phyloP scores from a whole-genome alignment of 2,797 vertebrate genomes.

The Pantherophis alleghaniensis region DNA sequence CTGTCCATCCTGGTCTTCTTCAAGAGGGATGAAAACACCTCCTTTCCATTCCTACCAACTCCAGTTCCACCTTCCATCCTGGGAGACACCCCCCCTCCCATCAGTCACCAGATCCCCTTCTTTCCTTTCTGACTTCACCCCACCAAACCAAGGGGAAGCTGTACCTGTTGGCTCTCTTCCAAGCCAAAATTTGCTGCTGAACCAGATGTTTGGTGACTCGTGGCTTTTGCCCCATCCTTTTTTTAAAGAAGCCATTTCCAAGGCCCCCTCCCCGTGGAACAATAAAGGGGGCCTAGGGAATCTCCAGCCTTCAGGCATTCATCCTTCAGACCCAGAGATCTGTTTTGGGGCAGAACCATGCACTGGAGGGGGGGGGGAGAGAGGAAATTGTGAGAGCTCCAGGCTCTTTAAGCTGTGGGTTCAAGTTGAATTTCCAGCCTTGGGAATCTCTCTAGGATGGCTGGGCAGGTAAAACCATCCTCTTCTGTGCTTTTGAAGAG shows the following conservation, averaged over 20 bases:
- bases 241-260: background rate
- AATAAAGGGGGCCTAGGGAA: background rate
- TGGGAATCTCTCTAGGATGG: background rate
- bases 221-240: background rate
- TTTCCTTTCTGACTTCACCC: background rate
- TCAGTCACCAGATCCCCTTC: background rate
- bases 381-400: background rate
- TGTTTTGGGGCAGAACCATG: background rate
- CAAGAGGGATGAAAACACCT: background rate
- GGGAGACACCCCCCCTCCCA: background rate
- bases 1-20: background rate
- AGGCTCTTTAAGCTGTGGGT: background rate
- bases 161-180: background rate
- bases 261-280: background rate
- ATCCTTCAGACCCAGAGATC: background rate
- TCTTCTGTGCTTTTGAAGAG: constrained; percentile 13
- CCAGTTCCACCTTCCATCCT: background rate
- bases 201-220: background rate
- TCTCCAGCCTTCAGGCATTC: background rate
- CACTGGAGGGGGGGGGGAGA: background rate
- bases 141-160: background rate
- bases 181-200: background rate
- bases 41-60: background rate
- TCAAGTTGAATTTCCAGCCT: background rate
- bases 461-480: background rate